Percentiles rank a stretch among this genome's conserved stretches.
These are phyloP conservation scores for Apodemus speciosus DNA, from an alignment of 2,113 vertebrate species.

Conservation along the genomic window DNA sequence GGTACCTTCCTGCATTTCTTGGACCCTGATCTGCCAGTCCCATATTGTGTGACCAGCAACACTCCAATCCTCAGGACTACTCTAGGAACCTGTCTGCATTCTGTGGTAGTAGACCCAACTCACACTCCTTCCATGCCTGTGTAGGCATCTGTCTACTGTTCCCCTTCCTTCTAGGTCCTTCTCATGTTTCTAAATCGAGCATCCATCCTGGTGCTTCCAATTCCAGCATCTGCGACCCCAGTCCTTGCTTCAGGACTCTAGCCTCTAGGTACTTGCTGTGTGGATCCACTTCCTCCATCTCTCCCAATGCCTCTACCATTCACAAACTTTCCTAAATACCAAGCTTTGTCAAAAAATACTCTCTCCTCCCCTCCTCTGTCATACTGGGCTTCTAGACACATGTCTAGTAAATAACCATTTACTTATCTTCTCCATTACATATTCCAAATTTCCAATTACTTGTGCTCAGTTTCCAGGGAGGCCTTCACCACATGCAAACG, in stretches of 20 bases:
- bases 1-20: not conserved
- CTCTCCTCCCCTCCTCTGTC: not conserved
- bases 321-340: not conserved
- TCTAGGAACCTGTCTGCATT: not conserved
- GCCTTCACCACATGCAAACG: not conserved
- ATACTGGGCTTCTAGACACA: not conserved
- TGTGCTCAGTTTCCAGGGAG: too few relatives aligned
- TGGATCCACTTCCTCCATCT: not conserved
- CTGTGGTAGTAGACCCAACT: not conserved
- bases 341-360: not conserved
- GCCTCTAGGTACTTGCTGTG: not conserved
- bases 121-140: too few relatives aligned
- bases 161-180: not conserved
- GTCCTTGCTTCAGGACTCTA: not conserved
- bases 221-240: too few relatives aligned
- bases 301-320: not conserved
- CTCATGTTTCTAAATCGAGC: not conserved
- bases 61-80: not conserved
- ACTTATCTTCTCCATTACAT: not conserved
- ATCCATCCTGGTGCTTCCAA: not conserved
- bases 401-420: not conserved
- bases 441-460: not conserved
- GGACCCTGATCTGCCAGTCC: not conserved
- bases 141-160: not conserved
- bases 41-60: not conserved